These are phyloP conservation scores for Enteromius radiatus DNA, from an alignment of 2,797 vertebrate genomes.

Conservation along the genomic window DNA sequence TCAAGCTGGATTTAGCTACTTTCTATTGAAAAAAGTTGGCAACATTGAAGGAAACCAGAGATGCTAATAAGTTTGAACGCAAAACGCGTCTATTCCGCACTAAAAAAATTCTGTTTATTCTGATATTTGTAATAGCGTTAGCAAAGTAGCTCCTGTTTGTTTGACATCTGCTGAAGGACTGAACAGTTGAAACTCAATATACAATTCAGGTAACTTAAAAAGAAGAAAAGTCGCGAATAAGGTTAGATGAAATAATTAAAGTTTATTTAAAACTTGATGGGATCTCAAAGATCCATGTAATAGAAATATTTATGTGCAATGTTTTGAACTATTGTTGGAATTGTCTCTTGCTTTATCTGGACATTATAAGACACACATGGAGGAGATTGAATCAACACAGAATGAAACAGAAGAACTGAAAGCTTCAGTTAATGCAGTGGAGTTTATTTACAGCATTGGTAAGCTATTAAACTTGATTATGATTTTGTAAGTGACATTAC, in stretches of 20 bases:
- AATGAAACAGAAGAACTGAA: conserved; percentile 39
- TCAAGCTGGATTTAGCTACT: no score
- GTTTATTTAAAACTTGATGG: background rate
- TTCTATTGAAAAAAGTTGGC: no score
- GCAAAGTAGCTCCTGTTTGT: background rate
- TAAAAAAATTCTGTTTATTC: background rate
- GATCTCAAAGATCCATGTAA: background rate
- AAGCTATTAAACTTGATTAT: conserved; percentile 47
- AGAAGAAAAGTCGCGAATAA: background rate
- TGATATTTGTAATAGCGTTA: conserved; percentile 14
- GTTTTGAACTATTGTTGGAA: background rate
- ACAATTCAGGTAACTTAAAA: conserved; percentile 14
- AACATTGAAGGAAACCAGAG: conserved; percentile 58
- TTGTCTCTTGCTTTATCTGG: background rate
- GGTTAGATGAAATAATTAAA: background rate
- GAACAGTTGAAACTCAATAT: background rate
- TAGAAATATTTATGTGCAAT: background rate
- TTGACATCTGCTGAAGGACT: background rate
- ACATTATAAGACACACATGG: conserved; percentile 46
- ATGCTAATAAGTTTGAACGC: conserved; percentile 21
- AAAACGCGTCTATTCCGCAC: background rate
- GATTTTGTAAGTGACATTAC: background rate
- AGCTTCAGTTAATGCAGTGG: conserved; percentile 68
- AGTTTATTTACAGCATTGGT: conserved; percentile 74
- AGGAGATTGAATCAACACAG: conserved; percentile 5